A percentile compares a stretch with the other conserved stretches of the same genome.
Conservation (phyloP, 2,113 vertebrate genomes). For the Brachypodius melanocephalos region DNA sequence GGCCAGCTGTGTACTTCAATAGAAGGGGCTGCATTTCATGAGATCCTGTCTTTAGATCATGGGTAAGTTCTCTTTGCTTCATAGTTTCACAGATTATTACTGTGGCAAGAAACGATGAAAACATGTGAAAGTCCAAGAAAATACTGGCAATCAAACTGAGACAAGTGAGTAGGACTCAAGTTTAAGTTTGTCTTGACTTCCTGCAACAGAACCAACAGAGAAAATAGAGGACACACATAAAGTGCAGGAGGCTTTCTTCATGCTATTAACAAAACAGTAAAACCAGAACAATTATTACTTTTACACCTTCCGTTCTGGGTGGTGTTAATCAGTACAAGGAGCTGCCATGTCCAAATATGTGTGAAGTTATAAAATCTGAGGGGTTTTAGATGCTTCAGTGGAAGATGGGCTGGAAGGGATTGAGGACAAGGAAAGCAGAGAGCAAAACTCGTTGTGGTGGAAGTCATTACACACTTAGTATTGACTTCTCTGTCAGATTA, state of each 20-base stretch:
- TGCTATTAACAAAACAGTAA: background rate
- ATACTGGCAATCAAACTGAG: background rate
- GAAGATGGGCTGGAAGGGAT: background rate
- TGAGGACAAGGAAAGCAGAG: background rate
- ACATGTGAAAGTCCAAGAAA: background rate
- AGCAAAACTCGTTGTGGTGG: background rate
- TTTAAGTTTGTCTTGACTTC: background rate
- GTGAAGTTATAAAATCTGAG: background rate
- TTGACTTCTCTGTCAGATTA: background rate
- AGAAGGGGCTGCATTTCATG: background rate
- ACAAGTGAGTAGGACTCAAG: background rate
- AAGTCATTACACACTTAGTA: background rate
- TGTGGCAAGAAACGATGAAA: background rate
- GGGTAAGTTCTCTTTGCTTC: background rate
- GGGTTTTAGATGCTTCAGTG: background rate
- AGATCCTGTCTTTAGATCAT: background rate
- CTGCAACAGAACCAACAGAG: background rate
- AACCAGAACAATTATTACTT: background rate
- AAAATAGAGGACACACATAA: background rate
- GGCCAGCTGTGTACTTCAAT: fast-evolving
- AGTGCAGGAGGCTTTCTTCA: background rate
- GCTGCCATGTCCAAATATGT: background rate
- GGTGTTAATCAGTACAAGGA: background rate
- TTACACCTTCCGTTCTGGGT: background rate
- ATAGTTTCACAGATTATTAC: background rate